Base-by-base conservation (phyloP, 1,140 invertebrate species). In the Heliconius eleuchia region DNA sequence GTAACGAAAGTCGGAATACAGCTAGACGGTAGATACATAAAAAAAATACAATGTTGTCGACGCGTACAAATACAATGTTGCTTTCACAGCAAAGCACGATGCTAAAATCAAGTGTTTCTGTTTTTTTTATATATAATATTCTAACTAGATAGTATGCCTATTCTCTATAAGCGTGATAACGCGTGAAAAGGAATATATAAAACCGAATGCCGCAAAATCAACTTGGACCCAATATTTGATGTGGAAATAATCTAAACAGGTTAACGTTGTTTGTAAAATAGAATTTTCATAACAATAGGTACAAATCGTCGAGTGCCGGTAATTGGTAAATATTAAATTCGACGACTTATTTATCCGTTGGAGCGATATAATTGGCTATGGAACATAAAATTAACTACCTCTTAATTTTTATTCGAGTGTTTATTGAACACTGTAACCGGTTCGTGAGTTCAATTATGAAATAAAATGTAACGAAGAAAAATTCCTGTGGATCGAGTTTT, bases 351-450 rank as follows among this genome's bases (percentile, higher is more conserved):
- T 81, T 78, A 81, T 66, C 70, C 80, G 55, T 73, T 78, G 73
- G 73, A 81, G 80, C 80, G 70, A 76, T 76, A 73, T 72, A 78
- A 78, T 81, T 81, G 77, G 73, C 70, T 78, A 78, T 81, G 73
- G 74, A 74, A 70, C 39, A 78, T 81, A 66, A 78, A 78, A 78
- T 81, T 78, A 76, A 81, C 77, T 76, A 80, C 60, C 76, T 78
- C 80, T 81, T 78, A 77, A 81, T 81, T 78, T 73, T 81, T 78
- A 78, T 78, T 78, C 30, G 73, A 81, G 77, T 78, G 77, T 81
- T 81, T 78, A 78, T 78, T 73, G 39, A 76, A 57, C 39, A 66
- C 37, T 76, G 74, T 66, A 60, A 57, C 71, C 39, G 74, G 34
- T 72, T 42, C 74, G 52, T 66, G 57, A 76, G 39, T 76, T 73